Evolutionary conservation across 2,888 invertebrate genomes (phyloP), one percentile per base, ranked within the genome.

Genomic region (Aromia moschata): DNA sequence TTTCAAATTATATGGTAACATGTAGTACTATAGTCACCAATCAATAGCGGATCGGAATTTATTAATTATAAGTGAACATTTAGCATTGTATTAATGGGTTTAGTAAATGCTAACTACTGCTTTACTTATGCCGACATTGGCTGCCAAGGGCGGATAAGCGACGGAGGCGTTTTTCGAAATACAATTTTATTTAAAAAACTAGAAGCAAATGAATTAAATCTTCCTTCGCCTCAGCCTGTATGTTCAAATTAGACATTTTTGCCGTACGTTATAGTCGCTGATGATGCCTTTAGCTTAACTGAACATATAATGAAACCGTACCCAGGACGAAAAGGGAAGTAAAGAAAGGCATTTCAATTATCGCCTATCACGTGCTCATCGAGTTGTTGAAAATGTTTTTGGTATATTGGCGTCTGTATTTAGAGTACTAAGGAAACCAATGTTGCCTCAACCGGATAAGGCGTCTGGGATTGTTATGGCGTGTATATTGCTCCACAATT

Each of bases 31-130:
- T n/a, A n/a, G n/a, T n/a, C 33, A 2, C 33, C 33, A 2, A 33
- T 3, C 2, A 33, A 70, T 37, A 65, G 58, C 40, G 72, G 72
- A 52, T 66, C 65, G 12, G 67, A 70, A 52, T 62, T 68, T 63
- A 72, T 57, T 36, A 72, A 74, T 43, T 77, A 77, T 57, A 78
- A 77, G 70, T 51, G 25, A 0, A 61, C 59, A 60, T 71, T 71
- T 54, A 75, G 74, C 54, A 70, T 76, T 31, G 75, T 80, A 2
- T 59, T 80, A 38, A 62, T 78, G 44, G 77, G 72, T 30, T 44
- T 77, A 41, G 77, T 74, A 10, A 77, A 80, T 67, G 76, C 76
- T 12, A 63, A 79, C 54, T 79, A 77, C 55, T 72, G 72, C 3
- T 77, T 77, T 65, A 58, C 70, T 4, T 72, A 64, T 62, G 70